Evolutionary conservation across 2,888 invertebrate species (phyloP).

Genomic region (Pemphredon lugubris): DNA sequence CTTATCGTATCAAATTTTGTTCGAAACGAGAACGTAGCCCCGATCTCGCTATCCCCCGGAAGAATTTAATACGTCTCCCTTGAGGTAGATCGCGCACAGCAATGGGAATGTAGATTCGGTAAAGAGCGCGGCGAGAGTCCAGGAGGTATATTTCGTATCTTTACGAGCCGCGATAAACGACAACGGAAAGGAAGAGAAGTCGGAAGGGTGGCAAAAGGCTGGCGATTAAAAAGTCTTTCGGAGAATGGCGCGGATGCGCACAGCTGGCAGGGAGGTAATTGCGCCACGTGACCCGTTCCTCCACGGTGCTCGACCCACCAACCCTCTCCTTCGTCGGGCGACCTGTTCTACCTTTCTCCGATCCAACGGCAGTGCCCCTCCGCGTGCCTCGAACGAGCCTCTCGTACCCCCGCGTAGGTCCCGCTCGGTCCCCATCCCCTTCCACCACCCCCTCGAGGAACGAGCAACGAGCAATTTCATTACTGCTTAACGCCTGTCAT

Average conservation of each 20-base stretch:
- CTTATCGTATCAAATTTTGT: too few species aligned
- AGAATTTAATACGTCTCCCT: background rate
- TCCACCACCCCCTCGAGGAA: conserved; percentile 73
- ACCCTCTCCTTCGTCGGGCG: conserved; percentile 39
- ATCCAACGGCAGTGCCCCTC: conserved; percentile 37
- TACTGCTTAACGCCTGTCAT: conserved; percentile 82
- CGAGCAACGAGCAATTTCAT: conserved; percentile 82
- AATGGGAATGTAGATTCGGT: background rate
- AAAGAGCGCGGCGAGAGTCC: background rate
- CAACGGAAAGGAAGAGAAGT: conserved; percentile 58
- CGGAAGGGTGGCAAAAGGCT: conserved; percentile 49
- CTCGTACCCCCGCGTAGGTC: conserved; percentile 65
- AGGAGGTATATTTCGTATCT: conserved; percentile 39
- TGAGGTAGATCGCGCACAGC: conserved; percentile 11
- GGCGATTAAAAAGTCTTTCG: conserved; percentile 76
- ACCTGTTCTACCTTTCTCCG: conserved; percentile 45
- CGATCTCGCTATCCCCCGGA: too few species aligned
- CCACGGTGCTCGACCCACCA: conserved; percentile 62
- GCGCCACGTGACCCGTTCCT: conserved; percentile 78
- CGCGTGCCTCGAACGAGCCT: conserved; percentile 57
- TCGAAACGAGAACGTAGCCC: too few species aligned
- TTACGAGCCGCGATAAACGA: conserved; percentile 65
- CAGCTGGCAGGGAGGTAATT: conserved; percentile 79
- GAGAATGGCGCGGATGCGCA: conserved; percentile 74
- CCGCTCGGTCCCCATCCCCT: conserved; percentile 70